These are phyloP conservation scores for Dreissena rostriformis DNA, from an alignment of 1,140 invertebrate genomes.

Conservation along the genomic window DNA sequence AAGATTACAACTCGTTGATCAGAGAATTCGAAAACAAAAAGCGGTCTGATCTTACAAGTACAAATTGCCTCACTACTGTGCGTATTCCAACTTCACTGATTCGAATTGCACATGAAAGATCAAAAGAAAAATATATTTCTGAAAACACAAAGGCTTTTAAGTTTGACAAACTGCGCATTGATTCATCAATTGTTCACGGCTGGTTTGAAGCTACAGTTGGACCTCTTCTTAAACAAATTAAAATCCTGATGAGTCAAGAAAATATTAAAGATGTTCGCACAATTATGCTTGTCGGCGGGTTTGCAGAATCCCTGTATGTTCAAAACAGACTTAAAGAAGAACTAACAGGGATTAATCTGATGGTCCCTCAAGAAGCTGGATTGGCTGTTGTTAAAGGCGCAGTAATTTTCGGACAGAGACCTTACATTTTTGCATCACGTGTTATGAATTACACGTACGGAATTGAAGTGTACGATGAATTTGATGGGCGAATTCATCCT, in stretches of 20 bases:
- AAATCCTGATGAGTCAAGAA: constrained; percentile 20
- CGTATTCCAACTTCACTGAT: constrained; percentile 36
- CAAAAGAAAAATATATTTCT: too few species aligned
- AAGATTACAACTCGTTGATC: constrained; percentile 42
- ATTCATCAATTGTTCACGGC: neutral
- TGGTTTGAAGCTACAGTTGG: constrained; percentile 23
- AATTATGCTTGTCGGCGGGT: constrained; percentile 62
- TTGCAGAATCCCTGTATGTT: constrained; percentile 55
- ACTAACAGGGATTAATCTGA: constrained; percentile 36
- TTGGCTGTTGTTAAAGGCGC: constrained; percentile 61
- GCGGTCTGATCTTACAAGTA: constrained; percentile 26
- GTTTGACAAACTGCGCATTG: constrained; percentile 46
- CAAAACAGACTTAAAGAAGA: constrained; percentile 33
- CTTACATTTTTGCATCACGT: constrained; percentile 29
- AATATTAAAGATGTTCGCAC: neutral
- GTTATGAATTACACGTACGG: constrained; percentile 55
- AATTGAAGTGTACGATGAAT: constrained; percentile 16
- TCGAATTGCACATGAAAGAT: neutral
- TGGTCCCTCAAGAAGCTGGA: constrained; percentile 57
- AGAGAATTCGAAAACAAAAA: constrained; percentile 62
- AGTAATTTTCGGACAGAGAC: constrained; percentile 55
- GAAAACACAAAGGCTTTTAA: too few species aligned
- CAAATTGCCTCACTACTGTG: constrained; percentile 33
- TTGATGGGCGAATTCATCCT: constrained; percentile 26
- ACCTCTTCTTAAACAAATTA: constrained; percentile 33